Base-by-base conservation (phyloP, 2,797 vertebrate genomes). In the Enteromius argenteus region DNA sequence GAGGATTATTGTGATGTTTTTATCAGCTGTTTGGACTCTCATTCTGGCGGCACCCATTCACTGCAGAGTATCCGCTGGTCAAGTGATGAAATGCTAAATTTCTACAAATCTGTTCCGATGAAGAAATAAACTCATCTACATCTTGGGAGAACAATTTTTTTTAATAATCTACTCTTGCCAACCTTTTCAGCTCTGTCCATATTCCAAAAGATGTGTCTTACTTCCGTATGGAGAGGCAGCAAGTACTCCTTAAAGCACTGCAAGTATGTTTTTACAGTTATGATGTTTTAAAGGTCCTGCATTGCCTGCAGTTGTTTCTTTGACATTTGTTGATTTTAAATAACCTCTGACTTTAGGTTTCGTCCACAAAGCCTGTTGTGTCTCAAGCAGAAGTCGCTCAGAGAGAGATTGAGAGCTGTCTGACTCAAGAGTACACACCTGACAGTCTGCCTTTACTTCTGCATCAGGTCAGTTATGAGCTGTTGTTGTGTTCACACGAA, bases 371-470 rank as follows among this genome's bases (percentile, higher is more conserved):
- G 64, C 87, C 92, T 4, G 82, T 95, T 91, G 90, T 86, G 87
- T 91, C 96, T 90, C 91, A 91, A 85, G 92, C 92, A 56, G 91
- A 94, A 84, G 87, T 93, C 88, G 3, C 94, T 91, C 93, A 96
- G 91, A 94, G 90, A 91, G 97, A 96, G 92, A 86, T 93, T 89
- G 94, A 96, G 84, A 96, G 93, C 90, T 96, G 95, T 86, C 67
- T 93, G 84, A 93, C 86, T 84, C 90, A 87, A 14, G 94, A 92
- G 75, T 90, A 90, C 85, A 90, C 87, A 0, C 46, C 80, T 4
- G 91, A 94, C 9, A 93, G 87, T 64, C 86, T 94, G 68, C 92
- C 93, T 73, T 90, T 90, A 42, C 91, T 95, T 15, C 90, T 94
- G 83, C 92, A 94, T 71, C 94, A 93, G 93, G 93, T 92, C 58